These are phyloP conservation scores for Setophaga coronata DNA, from an alignment of 2,113 vertebrate genomes.

Conservation along the genomic window DNA sequence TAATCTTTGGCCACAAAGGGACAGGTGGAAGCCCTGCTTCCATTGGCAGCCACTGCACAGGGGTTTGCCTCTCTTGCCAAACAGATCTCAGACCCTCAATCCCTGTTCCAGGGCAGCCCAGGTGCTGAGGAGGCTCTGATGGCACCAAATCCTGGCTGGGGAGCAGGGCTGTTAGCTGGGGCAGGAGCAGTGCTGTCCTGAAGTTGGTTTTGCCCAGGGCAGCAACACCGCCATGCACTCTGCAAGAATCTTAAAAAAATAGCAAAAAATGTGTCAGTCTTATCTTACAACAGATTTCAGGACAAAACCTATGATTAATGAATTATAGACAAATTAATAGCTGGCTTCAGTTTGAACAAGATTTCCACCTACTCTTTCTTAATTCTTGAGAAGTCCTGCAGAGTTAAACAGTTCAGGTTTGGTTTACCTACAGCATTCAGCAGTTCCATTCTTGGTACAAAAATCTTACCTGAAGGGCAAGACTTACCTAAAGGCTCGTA, in stretches of 20 bases:
- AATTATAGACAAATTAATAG: neutral
- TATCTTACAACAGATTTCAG: neutral
- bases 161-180: neutral
- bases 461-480: neutral
- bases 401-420: neutral
- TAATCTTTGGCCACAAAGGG: neutral
- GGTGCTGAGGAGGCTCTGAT: neutral
- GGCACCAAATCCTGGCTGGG: neutral
- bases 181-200: neutral
- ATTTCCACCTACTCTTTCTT: neutral
- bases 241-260: neutral
- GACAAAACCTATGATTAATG: neutral
- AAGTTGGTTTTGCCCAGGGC: neutral
- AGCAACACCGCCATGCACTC: neutral
- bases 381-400: neutral
- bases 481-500: neutral
- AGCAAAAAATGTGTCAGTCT: accelerated
- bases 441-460: neutral
- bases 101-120: neutral
- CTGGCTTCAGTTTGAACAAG: neutral
- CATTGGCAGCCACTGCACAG: neutral
- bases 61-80: neutral
- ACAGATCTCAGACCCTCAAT: accelerated
- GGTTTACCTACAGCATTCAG: neutral
- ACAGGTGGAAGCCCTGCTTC: neutral